Conservation (phyloP, 2,888 invertebrate genomes). For the Oegoconia quadripuncta region DNA sequence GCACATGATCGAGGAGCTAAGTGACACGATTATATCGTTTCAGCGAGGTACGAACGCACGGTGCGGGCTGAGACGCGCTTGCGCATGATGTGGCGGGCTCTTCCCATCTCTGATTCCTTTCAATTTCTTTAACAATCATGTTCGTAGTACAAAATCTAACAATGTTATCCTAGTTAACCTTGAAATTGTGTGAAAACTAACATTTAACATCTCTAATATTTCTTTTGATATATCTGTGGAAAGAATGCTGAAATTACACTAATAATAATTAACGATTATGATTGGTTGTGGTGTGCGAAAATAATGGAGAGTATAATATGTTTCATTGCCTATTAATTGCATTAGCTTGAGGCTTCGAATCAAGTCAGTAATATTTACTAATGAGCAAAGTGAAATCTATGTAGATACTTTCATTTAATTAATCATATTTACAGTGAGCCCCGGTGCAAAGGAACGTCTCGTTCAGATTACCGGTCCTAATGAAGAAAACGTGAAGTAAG, state of each 20-base stretch:
- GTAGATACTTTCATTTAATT: neutral
- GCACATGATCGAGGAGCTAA: conserved; percentile 99
- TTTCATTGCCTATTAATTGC: conserved; percentile 47
- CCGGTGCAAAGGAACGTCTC: conserved; percentile 95
- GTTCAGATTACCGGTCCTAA: conserved; percentile 97
- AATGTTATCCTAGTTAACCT: neutral
- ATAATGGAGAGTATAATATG: conserved; percentile 6
- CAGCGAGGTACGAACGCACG: conserved; percentile 93
- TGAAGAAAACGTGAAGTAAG: conserved; percentile 95
- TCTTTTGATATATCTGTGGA: too few relatives aligned
- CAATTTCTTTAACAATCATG: neutral
- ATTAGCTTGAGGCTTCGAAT: conserved; percentile 44
- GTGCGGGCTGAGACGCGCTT: conserved; percentile 46
- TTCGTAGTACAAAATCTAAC: neutral
- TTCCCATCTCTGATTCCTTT: conserved; percentile 30
- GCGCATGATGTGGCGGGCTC: conserved; percentile 66
- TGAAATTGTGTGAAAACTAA: neutral
- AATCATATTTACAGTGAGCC: conserved; percentile 85
- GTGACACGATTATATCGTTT: conserved; percentile 99
- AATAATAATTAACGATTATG: too few relatives aligned
- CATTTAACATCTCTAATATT: too few relatives aligned
- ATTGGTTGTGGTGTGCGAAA: conserved; percentile 5
- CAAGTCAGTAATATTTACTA: conserved; percentile 29
- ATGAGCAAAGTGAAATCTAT: too few relatives aligned
- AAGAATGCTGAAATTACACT: too few relatives aligned